Base-by-base conservation (phyloP, 2,797 vertebrate species). In the Gallinago solitaria region DNA sequence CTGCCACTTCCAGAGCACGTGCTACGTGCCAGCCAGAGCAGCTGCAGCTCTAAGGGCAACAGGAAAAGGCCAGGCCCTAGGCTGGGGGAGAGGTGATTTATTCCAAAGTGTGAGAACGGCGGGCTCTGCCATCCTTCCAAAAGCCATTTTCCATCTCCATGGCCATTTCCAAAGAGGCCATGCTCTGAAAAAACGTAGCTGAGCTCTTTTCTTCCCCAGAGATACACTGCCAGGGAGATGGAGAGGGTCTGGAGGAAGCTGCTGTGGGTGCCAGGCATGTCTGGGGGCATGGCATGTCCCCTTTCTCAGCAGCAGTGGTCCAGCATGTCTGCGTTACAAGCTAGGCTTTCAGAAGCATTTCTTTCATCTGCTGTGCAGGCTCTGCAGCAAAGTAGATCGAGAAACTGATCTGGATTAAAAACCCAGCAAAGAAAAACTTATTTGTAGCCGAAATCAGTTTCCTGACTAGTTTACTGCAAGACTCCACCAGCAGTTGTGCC, bases 321-420 rank as follows among this genome's bases (percentile, higher is more conserved):
- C 68, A 67, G 56, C 65, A 37, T 0, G 2, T 7, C 20, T 56
- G 10, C 4, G 0, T 57, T 82, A 82, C 25, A 60, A 69, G 48
- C 41, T 25, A 87, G 63, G 39, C 35, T 88, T 88, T 83, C 68
- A 68, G 64, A 56, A 90, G 18, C 41, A 65, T 35, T 80, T 94
- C 45, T 75, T 90, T 74, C 39, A 60, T 81, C 56, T 87, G 51
- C 83, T 74, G 20, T 63, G 59, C 80, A 92, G 64, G 45, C 69
- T 92, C 64, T 87, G 71, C 71, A 83, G 83, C 64, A 74, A 85
- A 94, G 81, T 57, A 96, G 90, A 92, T 96, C 68, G 87, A 80
- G 68, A 60, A 93, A 93, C 71, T 91, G 87, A 95, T 94, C 90
- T 80, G 95, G 89, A 96, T 97, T 96, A 75, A 91, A 97, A 87